Base-by-base conservation (phyloP, 2,797 vertebrate species). In the Macropus fuliginosus region DNA sequence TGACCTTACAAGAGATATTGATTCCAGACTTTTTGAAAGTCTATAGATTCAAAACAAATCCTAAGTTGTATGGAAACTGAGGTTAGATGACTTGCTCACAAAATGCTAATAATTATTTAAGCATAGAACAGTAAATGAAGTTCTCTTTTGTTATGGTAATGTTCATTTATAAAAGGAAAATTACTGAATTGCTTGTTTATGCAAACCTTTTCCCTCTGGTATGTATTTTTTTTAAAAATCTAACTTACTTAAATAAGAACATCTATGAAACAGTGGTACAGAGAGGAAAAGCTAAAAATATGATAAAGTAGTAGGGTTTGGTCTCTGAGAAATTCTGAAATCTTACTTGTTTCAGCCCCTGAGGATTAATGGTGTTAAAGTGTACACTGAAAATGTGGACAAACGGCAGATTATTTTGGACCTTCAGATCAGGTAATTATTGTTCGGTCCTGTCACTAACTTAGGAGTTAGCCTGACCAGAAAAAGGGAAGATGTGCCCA, bases 331-430 rank as follows among this genome's bases (percentile, higher is more conserved):
- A 13, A 34, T 96, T 95, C 95, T 94, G 92, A 96, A 95, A 66
- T 21, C 1, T 56, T 93, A 96, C 54, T 96, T 94, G 2, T 98
- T 98, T 97, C 98, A 99, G 99, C 99, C 99, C 28, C 98, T 99
- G 92, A 99, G 99, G 97, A 99, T 99, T 94, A 99, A 99, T 95
- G 99, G 99, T 96, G 99, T 99, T 14, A 99, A 99, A 96, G 99
- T 99, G 34, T 99, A 99, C 98, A 99, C 99, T 11, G 99, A 99
- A 99, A 99, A 99, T 31, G 99, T 99, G 98, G 99, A 99, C 98
- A 99, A 99, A 98, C 99, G 99, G 93, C 99, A 99, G 98, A 99
- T 99, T 93, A 99, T 99, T 98, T 99, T 99, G 99, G 99, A 99
- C 98, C 99, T 99, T 98, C 99, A 99, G 98, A 99, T 99, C 98